Evolutionary conservation across 2,888 invertebrate genomes (phyloP), one percentile per base, ranked within the genome.

Genomic region (Heliconius ismenius): DNA sequence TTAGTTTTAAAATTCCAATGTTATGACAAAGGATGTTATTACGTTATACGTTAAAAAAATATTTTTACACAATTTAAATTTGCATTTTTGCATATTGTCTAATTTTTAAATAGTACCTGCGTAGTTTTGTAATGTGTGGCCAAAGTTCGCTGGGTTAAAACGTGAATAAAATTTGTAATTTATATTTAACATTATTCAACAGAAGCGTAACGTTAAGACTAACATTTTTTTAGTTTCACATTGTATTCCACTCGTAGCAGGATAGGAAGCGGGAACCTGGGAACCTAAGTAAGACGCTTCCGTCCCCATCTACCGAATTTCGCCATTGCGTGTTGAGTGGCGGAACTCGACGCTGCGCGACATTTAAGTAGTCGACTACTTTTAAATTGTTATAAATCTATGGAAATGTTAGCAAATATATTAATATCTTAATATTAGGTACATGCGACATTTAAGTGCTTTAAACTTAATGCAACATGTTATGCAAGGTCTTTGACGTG

Each of bases 401-500:
- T n/a, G 10, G 10, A n/a, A n/a, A 58, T n/a, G 6, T n/a, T 39
- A 43, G 18, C 28, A 28, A 69, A 21, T 28, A 36, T 60, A 18
- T n/a, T 72, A 60, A 62, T 39, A 62, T 39, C 26, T 60, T 13
- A 73, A 58, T 32, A 4, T 54, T 43, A 73, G n/a, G 1, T 58
- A 4, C n/a, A 54, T 70, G 60, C 36, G 58, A 54, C 49, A 58
- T 70, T 32, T 58, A 58, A n/a, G 9, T 36, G 28, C 13, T n/a
- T 54, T 32, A 49, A 28, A 39, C 28, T 26, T 13, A 24, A 11
- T 72, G 11, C 28, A 36, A 73, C 43, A 43, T 73, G 26, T 73
- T 73, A 73, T 63, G 63, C 26, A 73, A 73, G 62, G 4, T 73
- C 18, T 62, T 70, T 36, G 70, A 58, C 32, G 70, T 70, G 32